Evolutionary conservation across 2,797 vertebrate genomes (phyloP).

Genomic region (Apogon hyalosoma): DNA sequence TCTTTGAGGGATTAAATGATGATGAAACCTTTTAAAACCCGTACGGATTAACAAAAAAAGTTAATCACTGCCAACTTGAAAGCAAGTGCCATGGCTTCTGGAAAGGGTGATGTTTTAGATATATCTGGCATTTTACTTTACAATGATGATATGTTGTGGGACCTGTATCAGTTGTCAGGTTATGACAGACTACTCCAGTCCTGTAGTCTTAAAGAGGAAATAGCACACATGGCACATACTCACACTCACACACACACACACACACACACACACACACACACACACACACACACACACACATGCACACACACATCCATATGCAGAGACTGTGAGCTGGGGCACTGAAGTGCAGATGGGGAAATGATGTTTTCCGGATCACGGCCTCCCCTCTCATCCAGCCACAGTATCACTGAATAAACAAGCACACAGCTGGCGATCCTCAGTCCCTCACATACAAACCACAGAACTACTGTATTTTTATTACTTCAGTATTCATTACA

Average conservation of each 20-base stretch:
- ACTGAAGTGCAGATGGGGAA: constrained; percentile 36
- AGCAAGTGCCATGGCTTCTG: not conserved
- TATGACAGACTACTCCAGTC: constrained; percentile 3
- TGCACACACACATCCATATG: constrained; percentile 4
- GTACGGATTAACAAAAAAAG: not conserved
- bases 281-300: constrained; percentile 10
- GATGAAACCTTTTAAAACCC: not conserved
- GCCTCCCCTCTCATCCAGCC: constrained; percentile 21
- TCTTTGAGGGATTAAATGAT: not conserved
- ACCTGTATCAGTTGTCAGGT: not conserved
- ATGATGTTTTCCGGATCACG: constrained; percentile 27
- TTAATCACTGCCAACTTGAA: not conserved
- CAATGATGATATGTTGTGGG: not conserved
- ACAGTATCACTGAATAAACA: constrained; percentile 20
- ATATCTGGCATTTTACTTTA: not conserved
- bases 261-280: not conserved
- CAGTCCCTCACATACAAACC: not conserved
- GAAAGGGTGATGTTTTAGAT: not conserved
- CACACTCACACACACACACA: constrained; percentile 16
- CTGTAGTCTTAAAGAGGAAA: not conserved
- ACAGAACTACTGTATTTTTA: too few species aligned
- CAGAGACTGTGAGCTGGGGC: constrained; percentile 2
- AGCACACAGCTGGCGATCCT: constrained; percentile 22
- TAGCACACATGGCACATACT: not conserved
- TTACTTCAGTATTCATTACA: too few species aligned